A percentile compares a stretch with the other conserved stretches of the same genome.
These are phyloP conservation scores for Halictus rubicundus DNA, from an alignment of 1,140 invertebrate species.

Conservation along the genomic window DNA sequence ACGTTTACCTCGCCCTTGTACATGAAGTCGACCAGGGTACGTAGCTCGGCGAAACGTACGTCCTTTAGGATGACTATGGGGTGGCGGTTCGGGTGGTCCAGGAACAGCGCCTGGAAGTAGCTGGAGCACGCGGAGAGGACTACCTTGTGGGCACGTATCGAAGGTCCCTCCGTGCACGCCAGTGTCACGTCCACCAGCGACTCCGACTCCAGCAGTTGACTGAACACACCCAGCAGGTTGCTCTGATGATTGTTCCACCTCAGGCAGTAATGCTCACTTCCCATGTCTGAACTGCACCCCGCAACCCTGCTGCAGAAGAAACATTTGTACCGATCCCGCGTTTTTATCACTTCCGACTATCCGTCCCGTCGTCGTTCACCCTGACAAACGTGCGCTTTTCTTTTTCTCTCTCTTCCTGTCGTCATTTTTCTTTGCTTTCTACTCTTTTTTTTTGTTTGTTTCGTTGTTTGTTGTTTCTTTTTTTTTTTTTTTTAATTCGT, in stretches of 20 bases:
- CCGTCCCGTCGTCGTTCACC: not conserved
- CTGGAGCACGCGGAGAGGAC: constrained; percentile 96
- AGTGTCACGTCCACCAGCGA: constrained; percentile 97
- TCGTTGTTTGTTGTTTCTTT: too few relatives aligned
- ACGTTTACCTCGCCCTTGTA: constrained; percentile 97
- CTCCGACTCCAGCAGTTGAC: constrained; percentile 95
- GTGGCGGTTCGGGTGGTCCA: constrained; percentile 93
- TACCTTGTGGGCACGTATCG: constrained; percentile 96
- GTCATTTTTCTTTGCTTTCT: not conserved
- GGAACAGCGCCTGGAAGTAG: constrained; percentile 95
- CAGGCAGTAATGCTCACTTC: constrained; percentile 97
- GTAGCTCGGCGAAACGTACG: constrained; percentile 93
- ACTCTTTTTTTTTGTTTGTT: too few relatives aligned
- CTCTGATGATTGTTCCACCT: constrained; percentile 98
- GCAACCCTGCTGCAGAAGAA: constrained; percentile 85
- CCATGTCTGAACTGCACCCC: constrained; percentile 93
- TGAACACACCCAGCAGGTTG: constrained; percentile 96
- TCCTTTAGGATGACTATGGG: constrained; percentile 97
- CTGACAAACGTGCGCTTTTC: not conserved
- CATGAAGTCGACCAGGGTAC: constrained; percentile 97
- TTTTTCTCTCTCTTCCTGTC: not conserved
- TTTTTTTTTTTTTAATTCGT: not conserved
- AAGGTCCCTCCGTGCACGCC: constrained; percentile 95
- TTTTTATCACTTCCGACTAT: not conserved
- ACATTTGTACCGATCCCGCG: constrained; percentile 41